Evolutionary conservation across 1,140 invertebrate genomes (phyloP), one percentile per base, ranked within the genome.

Genomic region (Wasmannia auropunctata): DNA sequence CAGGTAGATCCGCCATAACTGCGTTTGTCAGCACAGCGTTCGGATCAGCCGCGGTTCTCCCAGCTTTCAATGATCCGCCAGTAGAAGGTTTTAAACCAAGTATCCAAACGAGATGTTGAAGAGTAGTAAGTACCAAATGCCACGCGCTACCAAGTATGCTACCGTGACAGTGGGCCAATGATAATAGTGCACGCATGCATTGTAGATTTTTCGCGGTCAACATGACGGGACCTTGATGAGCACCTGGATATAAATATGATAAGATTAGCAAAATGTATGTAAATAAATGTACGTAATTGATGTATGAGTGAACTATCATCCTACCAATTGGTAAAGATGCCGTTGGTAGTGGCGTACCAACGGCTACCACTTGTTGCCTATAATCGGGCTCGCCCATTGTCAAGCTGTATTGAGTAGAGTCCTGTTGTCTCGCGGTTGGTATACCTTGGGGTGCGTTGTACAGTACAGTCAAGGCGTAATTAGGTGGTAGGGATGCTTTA

Each of bases 31-130:
- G 97, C 84, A 99, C 98, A n/a, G 98, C 98, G 94, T 98, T 98
- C 1, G 97, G 96, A 91, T 98, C 98, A 1, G 97, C 96, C 87
- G 96, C 96, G 77, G 95, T 96, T 93, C 95, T 96, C 89, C 97
- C 97, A 58, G 97, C 97, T 95, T 98, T 99, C 86, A 99, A 96
- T 91, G 98, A 98, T 19, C 98, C 98, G 16, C 98, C 98, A 1
- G 98, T 98, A 0, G 98, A 98, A 2, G 98, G 98, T 94, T 99
- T 99, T 58, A 99, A 94, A 0, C 98, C 99, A n/a, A 99, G 95
- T 92, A 99, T 99, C 99, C 99, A 99, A 0, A 99, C 98, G 85
- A 99, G 96, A 95, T 99, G 99, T 96, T 99, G 98, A 28, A 99
- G 95, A 4, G 98, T 99, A 22, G 99, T 99, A 11, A 99, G 96